Evolutionary conservation across 2,113 vertebrate species (phyloP).

Genomic region (Microtus ochrogaster): DNA sequence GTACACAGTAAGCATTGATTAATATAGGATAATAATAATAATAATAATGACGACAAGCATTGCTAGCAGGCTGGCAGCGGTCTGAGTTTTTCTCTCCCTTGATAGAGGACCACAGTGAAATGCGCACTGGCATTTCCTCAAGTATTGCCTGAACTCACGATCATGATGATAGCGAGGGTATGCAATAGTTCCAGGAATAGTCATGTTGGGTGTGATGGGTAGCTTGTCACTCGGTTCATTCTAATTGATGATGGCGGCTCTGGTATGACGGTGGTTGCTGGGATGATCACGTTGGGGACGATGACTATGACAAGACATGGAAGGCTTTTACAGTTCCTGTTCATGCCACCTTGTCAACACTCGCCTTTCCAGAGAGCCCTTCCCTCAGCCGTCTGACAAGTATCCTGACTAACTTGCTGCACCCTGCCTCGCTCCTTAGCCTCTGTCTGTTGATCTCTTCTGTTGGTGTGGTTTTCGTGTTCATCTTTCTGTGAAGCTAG

Average conservation of each 20-base stretch:
- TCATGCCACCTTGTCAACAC: neutral
- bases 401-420: neutral
- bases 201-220: neutral
- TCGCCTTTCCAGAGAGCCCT: neutral
- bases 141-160: neutral
- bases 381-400: neutral
- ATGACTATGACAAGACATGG: neutral
- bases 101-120: neutral
- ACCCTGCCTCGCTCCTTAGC: neutral
- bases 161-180: neutral
- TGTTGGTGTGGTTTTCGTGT: neutral
- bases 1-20: neutral
- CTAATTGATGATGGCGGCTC: neutral
- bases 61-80: neutral
- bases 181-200: neutral
- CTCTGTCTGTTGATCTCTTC: neutral
- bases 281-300: neutral
- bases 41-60: neutral
- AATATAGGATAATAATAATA: neutral
- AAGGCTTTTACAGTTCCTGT: slow-evolving; percentile 8
- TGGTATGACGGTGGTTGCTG: neutral
- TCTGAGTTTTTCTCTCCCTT: neutral
- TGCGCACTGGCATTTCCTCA: too few relatives aligned
- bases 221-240: neutral
- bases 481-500: neutral